phyloP scores from a whole-genome alignment of 2,113 vertebrate genomes.

The Actenoides lindsayi region DNA sequence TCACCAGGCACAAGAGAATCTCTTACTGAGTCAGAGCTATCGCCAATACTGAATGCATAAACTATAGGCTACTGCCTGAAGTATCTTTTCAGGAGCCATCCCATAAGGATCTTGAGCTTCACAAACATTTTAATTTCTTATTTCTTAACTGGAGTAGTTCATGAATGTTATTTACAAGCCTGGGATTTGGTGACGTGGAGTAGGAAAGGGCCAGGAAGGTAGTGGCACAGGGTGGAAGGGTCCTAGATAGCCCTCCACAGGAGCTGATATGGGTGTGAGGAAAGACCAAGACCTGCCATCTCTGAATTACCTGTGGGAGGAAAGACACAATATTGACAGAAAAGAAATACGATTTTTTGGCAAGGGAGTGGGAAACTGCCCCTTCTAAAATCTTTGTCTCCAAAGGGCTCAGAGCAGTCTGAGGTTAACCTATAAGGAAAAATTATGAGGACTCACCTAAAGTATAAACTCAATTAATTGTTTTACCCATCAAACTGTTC shows the following conservation, averaged over 20 bases:
- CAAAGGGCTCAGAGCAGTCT: not conserved
- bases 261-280: not conserved
- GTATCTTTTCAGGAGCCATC: slow-evolving; percentile 15
- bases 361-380: not conserved
- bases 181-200: not conserved
- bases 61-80: slow-evolving; percentile 40
- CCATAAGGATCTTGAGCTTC: not conserved
- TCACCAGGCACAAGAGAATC: not conserved
- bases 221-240: not conserved
- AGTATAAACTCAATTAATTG: slow-evolving; percentile 50
- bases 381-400: not conserved
- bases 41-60: not conserved
- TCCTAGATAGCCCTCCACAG: not conserved
- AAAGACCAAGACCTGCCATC: not conserved
- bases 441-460: not conserved
- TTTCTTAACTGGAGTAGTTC: not conserved
- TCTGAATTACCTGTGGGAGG: not conserved
- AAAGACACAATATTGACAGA: not conserved
- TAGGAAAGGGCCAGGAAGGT: not conserved
- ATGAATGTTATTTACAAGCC: not conserved
- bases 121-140: not conserved
- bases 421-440: not conserved
- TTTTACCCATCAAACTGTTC: slow-evolving; percentile 49
- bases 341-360: not conserved
- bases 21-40: not conserved